Evolutionary conservation across 2,888 invertebrate species (phyloP).

Genomic region (Augochlorella aurata): DNA sequence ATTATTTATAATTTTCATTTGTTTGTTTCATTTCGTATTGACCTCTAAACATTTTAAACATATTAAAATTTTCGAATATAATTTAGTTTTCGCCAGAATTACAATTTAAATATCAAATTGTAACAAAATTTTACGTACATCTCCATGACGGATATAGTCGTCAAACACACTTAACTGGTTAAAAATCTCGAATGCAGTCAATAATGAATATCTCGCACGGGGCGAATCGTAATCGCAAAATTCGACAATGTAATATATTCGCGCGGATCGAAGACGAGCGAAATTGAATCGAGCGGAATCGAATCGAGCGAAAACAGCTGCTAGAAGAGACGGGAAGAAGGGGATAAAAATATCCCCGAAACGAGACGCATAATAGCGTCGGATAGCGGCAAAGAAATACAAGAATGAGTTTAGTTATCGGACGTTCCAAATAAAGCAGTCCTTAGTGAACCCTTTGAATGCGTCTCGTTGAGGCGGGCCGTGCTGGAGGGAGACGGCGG

Average conservation of each 20-base stretch:
- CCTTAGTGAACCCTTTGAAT: constrained; percentile 45
- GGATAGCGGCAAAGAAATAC: constrained; percentile 31
- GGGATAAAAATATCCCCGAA: constrained; percentile 27
- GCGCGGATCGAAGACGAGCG: not conserved
- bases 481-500: constrained; percentile 7
- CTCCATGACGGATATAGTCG: no score
- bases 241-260: not conserved
- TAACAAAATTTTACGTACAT: no score
- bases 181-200: no score
- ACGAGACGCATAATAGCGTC: constrained; percentile 26
- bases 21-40: no score
- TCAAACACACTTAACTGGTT: no score
- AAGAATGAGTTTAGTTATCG: constrained; percentile 57
- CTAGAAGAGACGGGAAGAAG: not conserved
- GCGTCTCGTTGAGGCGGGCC: constrained; percentile 40
- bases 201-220: no score
- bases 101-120: no score
- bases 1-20: no score
- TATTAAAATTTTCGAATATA: no score
- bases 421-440: constrained; percentile 57
- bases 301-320: constrained; percentile 48
- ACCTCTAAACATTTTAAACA: no score
- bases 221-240: not conserved
- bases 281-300: not conserved
- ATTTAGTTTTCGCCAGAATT: no score